Evolutionary conservation across 2,797 vertebrate genomes (phyloP), one percentile per base, ranked within the genome.

Genomic region (Sciurus carolinensis): DNA sequence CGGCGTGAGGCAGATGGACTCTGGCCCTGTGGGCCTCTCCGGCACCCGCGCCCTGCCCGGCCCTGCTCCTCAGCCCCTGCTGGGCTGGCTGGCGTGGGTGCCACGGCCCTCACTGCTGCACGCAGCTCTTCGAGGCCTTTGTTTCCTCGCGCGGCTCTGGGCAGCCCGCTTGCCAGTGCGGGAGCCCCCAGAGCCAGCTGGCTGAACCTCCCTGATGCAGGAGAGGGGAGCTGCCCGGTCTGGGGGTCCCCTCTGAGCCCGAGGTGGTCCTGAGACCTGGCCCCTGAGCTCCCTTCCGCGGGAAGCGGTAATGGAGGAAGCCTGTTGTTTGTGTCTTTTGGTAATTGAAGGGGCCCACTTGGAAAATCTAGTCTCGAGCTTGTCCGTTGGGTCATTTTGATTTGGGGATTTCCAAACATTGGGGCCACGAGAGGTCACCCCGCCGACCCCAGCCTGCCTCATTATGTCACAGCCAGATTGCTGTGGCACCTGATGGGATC

Each of bases 331-430:
- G 75, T 18, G 86, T 76, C 73, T 90, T 67, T 18, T 28, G 85
- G 88, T 85, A 64, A 94, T 72, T 69, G 86, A 87, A 96, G 88
- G 82, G 90, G 71, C 84, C 59, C 59, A 2, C 92, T 93, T 33
- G 52, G 87, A 67, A 93, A 91, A 79, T 26, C 54, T 62, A 39
- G 76, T 54, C 87, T 87, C 36, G 1, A 59, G 91, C 77, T 57
- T 44, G 59, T 62, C 94, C 36, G 59, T 39, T 52, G 69, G 89
- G 95, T 81, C 90, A 24, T 86, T 95, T 77, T 76, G 90, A 97
- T 93, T 96, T 84, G 91, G 95, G 91, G 92, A 95, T 94, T 95
- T 97, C 88, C 82, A 94, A 97, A 95, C 91, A 50, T 39, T 3
- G 72, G 81, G 96, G 91, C 97, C 94, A 72, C 11, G 0, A 77